phyloP scores from a whole-genome alignment of 2,113 vertebrate genomes.

The Aythya baeri region DNA sequence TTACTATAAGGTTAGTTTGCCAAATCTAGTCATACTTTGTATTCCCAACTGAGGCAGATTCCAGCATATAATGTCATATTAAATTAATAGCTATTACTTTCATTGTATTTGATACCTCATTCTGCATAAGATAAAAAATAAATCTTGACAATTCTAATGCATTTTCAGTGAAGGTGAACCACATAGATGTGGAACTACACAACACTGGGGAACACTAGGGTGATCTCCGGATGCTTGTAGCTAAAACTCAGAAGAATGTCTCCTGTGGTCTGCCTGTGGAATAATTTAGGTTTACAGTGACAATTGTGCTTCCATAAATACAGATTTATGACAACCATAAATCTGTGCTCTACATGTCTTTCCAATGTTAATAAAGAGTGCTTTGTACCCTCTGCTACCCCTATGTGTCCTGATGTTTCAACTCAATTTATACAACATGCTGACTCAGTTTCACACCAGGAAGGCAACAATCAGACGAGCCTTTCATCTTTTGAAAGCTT shows the following conservation, averaged over 20 bases:
- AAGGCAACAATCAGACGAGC: background rate
- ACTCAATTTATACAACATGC: background rate
- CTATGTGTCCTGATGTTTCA: background rate
- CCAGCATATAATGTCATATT: background rate
- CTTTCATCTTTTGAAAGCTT: background rate
- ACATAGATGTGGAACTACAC: background rate
- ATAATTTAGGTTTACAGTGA: background rate
- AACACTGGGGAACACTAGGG: background rate
- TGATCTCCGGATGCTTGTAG: background rate
- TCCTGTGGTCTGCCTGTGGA: background rate
- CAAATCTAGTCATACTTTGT: background rate
- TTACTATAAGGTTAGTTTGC: background rate
- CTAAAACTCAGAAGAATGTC: background rate
- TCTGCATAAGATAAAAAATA: background rate
- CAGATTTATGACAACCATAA: background rate
- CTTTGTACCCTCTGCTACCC: background rate
- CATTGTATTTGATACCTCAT: background rate
- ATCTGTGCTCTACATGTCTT: background rate
- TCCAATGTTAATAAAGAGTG: background rate
- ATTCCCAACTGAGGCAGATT: background rate
- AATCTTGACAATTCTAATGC: background rate
- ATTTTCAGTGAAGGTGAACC: background rate
- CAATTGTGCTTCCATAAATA: accelerated
- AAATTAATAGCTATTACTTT: background rate
- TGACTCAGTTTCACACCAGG: background rate